Evolutionary conservation across 2,888 invertebrate genomes (phyloP), one percentile per base, ranked within the genome.

Genomic region (Glaucopsyche alexis): DNA sequence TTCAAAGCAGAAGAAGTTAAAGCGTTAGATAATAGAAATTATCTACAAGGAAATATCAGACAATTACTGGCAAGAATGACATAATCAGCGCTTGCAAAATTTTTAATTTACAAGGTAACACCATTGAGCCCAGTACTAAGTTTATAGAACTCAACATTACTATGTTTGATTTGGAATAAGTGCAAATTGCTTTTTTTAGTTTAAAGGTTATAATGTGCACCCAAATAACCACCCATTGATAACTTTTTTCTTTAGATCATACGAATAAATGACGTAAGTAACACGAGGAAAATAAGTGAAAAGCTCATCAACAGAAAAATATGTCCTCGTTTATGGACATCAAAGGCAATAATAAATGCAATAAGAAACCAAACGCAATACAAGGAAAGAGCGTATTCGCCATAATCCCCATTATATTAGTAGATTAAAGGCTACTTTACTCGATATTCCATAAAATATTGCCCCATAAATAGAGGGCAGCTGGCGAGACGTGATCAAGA

Each of bases 361-460:
- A 88, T 87, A 87, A 87, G 86, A 86, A 85, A 83, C 83, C 81
- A 84, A 85, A 84, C 83, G 87, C 89, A 90, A 90, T 88, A 86
- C 87, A 83, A 85, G 82, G 77, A 80, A 79, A 76, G 80, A 83
- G 82, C 80, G 84, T 81, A 81, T 81, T 74, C 75, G 80, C 84
- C 84, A 82, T 86, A 85, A 84, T 86, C 85, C 77, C 89, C 84
- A 90, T 91, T 92, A 91, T 90, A 89, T 88, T 81, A 90, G 90
- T 88, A 91, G 92, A 93, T 93, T 93, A 92, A 91, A 91, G 90
- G 84, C 87, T 89, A 91, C 91, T 93, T 91, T 89, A 87, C 90
- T 90, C 92, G 86, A 92, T 93, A 93, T 93, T 91, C 91, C 89
- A 82, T 92, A 87, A 93, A 90, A 91, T 93, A 93, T 92, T 85